Conservation (phyloP, 2,797 vertebrate species). For the Xerus rutilus region DNA sequence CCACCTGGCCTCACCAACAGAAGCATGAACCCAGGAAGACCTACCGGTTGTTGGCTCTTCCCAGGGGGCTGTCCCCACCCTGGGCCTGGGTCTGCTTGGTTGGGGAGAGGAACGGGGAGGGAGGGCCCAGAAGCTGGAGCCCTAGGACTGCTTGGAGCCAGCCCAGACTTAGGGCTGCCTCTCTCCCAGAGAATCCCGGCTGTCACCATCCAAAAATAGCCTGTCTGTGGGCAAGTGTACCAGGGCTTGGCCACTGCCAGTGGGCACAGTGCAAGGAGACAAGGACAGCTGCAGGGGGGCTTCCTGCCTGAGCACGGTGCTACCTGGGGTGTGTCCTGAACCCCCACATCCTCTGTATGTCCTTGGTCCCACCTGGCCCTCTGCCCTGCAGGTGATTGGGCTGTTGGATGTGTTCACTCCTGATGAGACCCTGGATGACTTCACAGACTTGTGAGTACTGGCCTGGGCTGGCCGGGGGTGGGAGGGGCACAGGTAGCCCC, state of each 20-base stretch:
- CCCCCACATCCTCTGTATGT: rapidly evolving
- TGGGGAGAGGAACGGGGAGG: background rate
- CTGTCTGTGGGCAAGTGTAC: slow-evolving; percentile 36
- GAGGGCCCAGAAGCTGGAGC: background rate
- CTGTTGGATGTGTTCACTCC: slow-evolving; percentile 98
- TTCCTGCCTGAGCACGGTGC: background rate
- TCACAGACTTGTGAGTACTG: slow-evolving; percentile 96
- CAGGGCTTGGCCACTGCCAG: background rate
- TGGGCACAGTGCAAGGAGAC: background rate
- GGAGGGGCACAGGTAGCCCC: background rate
- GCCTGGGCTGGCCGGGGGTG: background rate
- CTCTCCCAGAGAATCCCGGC: slow-evolving; percentile 39
- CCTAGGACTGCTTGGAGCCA: background rate
- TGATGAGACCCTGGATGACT: slow-evolving; percentile 94
- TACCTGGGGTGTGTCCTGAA: no score
- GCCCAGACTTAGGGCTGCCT: background rate
- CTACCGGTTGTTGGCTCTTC: background rate
- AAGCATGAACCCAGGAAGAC: background rate
- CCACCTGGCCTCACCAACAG: background rate
- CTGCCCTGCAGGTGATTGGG: slow-evolving; percentile 94
- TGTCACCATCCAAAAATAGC: slow-evolving; percentile 79
- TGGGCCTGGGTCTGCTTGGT: background rate
- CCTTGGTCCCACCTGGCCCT: background rate
- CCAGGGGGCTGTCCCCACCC: background rate
- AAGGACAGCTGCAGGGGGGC: background rate